Base-by-base conservation (phyloP, 53 echinoderm and acorn worm species). In the Actinopyga echinites region DNA sequence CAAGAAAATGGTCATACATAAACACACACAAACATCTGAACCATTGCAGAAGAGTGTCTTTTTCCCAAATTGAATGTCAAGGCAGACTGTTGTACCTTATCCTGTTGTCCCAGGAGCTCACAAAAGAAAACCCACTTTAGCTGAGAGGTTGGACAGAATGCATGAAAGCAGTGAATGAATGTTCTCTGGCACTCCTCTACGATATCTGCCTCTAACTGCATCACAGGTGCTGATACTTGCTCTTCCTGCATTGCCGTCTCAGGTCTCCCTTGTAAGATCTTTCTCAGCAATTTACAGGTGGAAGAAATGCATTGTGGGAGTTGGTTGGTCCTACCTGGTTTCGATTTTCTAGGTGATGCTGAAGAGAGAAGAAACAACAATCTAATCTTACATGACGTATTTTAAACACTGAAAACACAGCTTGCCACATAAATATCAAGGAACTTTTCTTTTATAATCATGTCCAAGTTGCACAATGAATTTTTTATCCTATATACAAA, bases 101-200 rank as follows among this genome's bases (percentile, higher is more conserved):
- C 81, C 10, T 80, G 44, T 28, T 40, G 81, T 69, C 86, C 91
- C 31, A 96, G 83, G 23, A 94, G 85, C 64, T 94, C 90, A 73
- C 96, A 96, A 36, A 96, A 87, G 65, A 91, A 94, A 75, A 94
- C 69, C 96, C 96, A 96, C 83, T 96, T 96, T 74, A 94, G 93
- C 79, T 96, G 96, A 21, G 91, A 86, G 4, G 96, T 94, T 0
- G 96, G 96, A 83, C 92, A 96, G 86, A 96, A 96, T 8, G 96
- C 96, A 84, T 96, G 96, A 63, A 96, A 96, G 69, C 96, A 96
- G 42, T 89, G 79, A 40, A 96, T 93, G 86, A 96, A 96, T 10
- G 96, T 96, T 19, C 83, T 87, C 57, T 96, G 93, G 64, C 96
- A 96, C 90, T 96, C 93, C 2, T 92, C 80, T 13, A 94, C 69